Evolutionary conservation across 2,113 vertebrate species (phyloP).

Genomic region (Plecturocebus donacophilus): DNA sequence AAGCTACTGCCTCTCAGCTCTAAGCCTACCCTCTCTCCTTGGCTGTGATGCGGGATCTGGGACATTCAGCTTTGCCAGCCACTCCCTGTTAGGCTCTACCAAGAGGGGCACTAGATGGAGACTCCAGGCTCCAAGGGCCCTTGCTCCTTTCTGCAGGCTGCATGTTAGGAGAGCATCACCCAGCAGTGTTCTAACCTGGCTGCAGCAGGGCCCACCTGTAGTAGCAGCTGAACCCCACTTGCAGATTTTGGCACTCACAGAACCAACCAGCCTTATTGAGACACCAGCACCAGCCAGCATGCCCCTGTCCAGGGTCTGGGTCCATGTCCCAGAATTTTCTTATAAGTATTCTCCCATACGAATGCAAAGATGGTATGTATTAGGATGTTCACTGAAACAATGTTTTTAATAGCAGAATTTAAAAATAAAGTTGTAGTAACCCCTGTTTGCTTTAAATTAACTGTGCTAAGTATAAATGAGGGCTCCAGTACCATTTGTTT

Average conservation of each 20-base stretch:
- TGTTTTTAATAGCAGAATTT: not conserved
- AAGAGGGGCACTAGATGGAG: not conserved
- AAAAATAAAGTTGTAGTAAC: not conserved
- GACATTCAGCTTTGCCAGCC: not conserved
- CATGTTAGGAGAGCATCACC: not conserved
- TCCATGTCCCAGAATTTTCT: not conserved
- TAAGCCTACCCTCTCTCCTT: not conserved
- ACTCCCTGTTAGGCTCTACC: not conserved
- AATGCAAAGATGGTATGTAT: not conserved
- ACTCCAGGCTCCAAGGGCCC: not conserved
- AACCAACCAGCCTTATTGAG: not conserved
- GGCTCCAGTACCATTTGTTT: not conserved
- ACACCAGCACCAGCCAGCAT: not conserved
- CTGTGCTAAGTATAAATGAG: not conserved
- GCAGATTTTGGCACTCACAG: not conserved
- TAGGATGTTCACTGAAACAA: not conserved
- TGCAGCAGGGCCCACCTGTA: not conserved
- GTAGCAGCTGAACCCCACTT: not conserved
- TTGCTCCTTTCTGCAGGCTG: not conserved
- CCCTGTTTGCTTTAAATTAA: constrained; percentile 18
- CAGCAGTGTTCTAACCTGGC: not conserved
- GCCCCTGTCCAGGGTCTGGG: not conserved
- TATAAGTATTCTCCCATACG: not conserved
- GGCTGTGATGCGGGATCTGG: not conserved
- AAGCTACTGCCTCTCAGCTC: not conserved